Conservation (phyloP, 2,888 invertebrate species). For the Cabera pusaria region DNA sequence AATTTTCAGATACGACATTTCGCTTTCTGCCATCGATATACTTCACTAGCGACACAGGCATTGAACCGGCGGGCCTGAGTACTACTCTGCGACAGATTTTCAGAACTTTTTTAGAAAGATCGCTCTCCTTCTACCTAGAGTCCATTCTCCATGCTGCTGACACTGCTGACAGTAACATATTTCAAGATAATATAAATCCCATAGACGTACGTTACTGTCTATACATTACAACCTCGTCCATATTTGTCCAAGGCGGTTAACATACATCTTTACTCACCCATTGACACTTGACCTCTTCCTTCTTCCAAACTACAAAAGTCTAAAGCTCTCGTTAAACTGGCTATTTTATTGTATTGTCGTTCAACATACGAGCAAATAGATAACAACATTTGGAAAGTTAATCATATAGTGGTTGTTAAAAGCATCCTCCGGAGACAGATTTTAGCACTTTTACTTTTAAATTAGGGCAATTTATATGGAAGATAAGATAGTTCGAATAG, state of each 20-base stretch:
- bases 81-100: too few relatives aligned
- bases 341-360: slow-evolving; percentile 47
- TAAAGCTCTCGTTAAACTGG: slow-evolving; percentile 35
- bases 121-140: too few relatives aligned
- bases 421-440: slow-evolving; percentile 29
- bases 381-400: slow-evolving; percentile 58
- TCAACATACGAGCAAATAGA: slow-evolving; percentile 60
- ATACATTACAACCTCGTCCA: slow-evolving; percentile 34
- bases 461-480: slow-evolving; percentile 41
- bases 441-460: slow-evolving; percentile 42
- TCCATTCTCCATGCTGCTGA: too few relatives aligned
- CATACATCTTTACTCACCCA: slow-evolving; percentile 39
- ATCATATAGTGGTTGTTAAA: slow-evolving; percentile 50
- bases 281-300: slow-evolving; percentile 33
- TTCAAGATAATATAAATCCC: too few relatives aligned
- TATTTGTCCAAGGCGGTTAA: slow-evolving; percentile 59
- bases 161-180: too few relatives aligned
- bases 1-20: too few relatives aligned
- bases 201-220: slow-evolving; percentile 13
- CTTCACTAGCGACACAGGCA: too few relatives aligned
- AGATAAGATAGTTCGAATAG: too few relatives aligned
- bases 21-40: too few relatives aligned
- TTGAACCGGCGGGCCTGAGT: too few relatives aligned
- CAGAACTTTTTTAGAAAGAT: too few relatives aligned
- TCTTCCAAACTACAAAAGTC: slow-evolving; percentile 7